These are phyloP conservation scores for Percopsis omiscomaycus DNA, from an alignment of 2,797 vertebrate genomes.

Conservation along the genomic window DNA sequence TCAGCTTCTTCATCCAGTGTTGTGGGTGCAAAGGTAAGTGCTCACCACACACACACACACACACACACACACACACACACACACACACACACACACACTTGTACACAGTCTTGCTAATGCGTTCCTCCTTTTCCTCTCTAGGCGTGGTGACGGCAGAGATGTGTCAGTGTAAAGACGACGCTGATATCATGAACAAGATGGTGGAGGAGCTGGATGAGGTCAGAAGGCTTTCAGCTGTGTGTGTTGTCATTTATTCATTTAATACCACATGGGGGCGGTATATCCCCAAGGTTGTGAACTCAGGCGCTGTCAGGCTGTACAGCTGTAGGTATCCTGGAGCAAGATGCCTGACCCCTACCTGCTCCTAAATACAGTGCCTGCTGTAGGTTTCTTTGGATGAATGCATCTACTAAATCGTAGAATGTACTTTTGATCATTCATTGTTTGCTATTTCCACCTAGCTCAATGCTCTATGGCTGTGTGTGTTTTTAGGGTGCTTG, in stretches of 20 bases:
- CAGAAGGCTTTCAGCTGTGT: constrained; percentile 4
- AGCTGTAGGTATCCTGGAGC: too few species aligned
- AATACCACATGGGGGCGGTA: too few species aligned
- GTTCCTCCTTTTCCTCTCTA: constrained; percentile 45
- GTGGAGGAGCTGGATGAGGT: constrained; percentile 90
- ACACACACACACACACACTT: background rate
- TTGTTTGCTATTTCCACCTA: background rate
- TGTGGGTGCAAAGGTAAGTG: constrained; percentile 89
- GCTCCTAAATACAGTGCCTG: too few species aligned
- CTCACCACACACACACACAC: background rate
- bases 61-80: background rate
- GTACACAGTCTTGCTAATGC: background rate
- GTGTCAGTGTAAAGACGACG: constrained; percentile 83
- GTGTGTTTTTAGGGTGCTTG: constrained; percentile 76
- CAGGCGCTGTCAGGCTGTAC: too few species aligned
- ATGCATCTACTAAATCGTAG: too few species aligned
- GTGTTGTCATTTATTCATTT: background rate
- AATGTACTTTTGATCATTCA: too few species aligned
- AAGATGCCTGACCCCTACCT: too few species aligned
- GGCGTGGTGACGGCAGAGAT: constrained; percentile 92
- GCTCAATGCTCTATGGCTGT: constrained; percentile 14
- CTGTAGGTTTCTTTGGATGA: too few species aligned
- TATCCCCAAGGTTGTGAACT: too few species aligned
- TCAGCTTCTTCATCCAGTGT: constrained; percentile 95
- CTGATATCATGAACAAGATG: constrained; percentile 85